Evolutionary conservation across 2,113 vertebrate genomes (phyloP).

Genomic region (Telmatochromis brichardi): DNA sequence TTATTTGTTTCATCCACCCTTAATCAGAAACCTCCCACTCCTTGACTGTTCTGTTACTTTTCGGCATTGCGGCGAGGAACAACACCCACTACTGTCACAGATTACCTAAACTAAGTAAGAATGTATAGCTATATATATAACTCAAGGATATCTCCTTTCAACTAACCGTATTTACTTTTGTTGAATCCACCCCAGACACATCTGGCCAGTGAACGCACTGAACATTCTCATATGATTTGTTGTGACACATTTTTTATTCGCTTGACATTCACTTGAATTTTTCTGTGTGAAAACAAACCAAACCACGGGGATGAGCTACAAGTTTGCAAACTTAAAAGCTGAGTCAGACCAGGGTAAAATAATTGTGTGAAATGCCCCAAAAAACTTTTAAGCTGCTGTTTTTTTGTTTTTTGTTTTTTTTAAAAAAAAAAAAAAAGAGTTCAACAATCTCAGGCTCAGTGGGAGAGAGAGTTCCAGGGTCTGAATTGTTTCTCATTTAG

Average conservation of each 20-base stretch:
- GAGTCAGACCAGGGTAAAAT: not conserved
- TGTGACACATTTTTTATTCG: not conserved
- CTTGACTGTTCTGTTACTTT: not conserved
- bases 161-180: not conserved
- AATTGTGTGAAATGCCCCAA: not conserved
- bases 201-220: not conserved
- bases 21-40: not conserved
- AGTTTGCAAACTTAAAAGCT: not conserved
- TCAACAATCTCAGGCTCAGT: not conserved
- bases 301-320: not conserved
- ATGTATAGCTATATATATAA: not conserved
- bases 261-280: not conserved
- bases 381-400: not conserved
- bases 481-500: not conserved
- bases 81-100: not conserved
- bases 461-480: not conserved
- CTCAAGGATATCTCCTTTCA: not conserved
- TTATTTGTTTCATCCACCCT: not conserved
- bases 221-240: not conserved
- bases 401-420: no score
- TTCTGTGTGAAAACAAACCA: not conserved
- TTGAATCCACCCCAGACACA: not conserved
- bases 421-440: accelerated
- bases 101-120: not conserved
- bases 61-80: not conserved